A percentile compares a stretch with the other conserved stretches of the same genome.
Evolutionary conservation across 2,797 vertebrate species (phyloP).

Genomic region (Karalla daura): DNA sequence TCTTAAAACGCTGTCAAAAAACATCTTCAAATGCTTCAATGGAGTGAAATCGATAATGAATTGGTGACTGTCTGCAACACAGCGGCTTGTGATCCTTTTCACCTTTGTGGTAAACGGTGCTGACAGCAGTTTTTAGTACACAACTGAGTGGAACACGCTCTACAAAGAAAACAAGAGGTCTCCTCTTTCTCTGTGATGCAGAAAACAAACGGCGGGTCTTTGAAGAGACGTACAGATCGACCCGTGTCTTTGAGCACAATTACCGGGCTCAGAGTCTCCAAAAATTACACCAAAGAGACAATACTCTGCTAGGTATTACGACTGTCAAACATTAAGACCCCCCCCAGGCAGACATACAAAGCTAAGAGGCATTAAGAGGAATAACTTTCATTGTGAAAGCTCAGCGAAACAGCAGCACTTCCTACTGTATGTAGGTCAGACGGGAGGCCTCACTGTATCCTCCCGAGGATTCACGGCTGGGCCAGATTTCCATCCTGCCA

Average conservation of each 20-base stretch:
- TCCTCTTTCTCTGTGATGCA: constrained; percentile 22
- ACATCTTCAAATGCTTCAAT: no score
- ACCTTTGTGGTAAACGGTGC: constrained; percentile 1
- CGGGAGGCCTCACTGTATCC: constrained; percentile 40
- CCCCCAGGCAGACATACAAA: constrained; percentile 11
- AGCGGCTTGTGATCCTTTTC: neutral
- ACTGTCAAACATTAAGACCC: neutral
- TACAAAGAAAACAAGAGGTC: neutral
- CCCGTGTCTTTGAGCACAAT: constrained; percentile 29
- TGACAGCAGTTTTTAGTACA: neutral
- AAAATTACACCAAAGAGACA: no score
- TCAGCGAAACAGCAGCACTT: constrained; percentile 47
- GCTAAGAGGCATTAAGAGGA: constrained; percentile 7
- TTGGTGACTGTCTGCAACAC: neutral
- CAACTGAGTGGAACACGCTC: neutral
- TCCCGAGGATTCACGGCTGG: constrained; percentile 52
- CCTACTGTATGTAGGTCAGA: constrained; percentile 72
- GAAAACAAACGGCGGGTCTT: constrained; percentile 27
- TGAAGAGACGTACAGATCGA: constrained; percentile 10
- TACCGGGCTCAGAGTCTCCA: no score
- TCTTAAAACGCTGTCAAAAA: no score
- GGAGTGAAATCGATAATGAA: no score
- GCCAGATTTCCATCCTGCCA: constrained; percentile 60
- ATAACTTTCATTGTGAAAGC: constrained; percentile 19
- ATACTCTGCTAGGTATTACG: neutral